These are phyloP conservation scores for Rhinoraja longicauda DNA, from an alignment of 2,797 vertebrate genomes.

Conservation along the genomic window DNA sequence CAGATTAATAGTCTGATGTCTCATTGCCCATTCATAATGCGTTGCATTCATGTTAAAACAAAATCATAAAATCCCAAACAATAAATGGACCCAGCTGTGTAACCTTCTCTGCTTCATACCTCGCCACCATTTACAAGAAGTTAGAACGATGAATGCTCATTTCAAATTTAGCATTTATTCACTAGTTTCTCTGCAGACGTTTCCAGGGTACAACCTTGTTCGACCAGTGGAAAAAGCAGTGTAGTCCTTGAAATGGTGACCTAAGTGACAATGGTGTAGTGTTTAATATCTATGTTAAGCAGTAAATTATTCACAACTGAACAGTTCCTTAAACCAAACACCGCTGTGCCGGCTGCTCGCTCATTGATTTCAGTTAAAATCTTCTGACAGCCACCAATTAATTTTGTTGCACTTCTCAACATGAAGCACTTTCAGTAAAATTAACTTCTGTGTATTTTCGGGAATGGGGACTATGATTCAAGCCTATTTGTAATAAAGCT, in stretches of 20 bases:
- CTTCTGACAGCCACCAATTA: conserved; percentile 35
- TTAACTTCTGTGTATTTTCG: conserved; percentile 11
- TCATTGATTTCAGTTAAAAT: conserved; percentile 36
- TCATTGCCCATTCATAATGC: too few species aligned
- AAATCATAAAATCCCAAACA: too few species aligned
- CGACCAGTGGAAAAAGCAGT: not conserved
- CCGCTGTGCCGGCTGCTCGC: not conserved
- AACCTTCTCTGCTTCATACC: too few species aligned
- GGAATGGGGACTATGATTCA: not conserved
- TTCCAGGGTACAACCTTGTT: not conserved
- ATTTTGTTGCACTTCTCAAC: not conserved
- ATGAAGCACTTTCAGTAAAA: conserved; percentile 20
- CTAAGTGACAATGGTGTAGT: conserved; percentile 2
- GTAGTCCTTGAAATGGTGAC: not conserved
- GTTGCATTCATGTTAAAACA: too few species aligned
- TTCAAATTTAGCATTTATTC: not conserved
- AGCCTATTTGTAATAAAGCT: not conserved
- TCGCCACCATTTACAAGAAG: too few species aligned
- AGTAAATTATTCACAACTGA: conserved; percentile 32
- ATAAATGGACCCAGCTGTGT: too few species aligned
- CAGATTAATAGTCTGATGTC: too few species aligned
- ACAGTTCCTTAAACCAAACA: conserved; percentile 18
- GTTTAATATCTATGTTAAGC: not conserved
- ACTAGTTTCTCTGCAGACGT: not conserved
- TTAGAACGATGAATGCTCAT: not conserved